Evolutionary conservation across 2,797 vertebrate genomes (phyloP).

Genomic region (Lindbergichthys nudifrons): DNA sequence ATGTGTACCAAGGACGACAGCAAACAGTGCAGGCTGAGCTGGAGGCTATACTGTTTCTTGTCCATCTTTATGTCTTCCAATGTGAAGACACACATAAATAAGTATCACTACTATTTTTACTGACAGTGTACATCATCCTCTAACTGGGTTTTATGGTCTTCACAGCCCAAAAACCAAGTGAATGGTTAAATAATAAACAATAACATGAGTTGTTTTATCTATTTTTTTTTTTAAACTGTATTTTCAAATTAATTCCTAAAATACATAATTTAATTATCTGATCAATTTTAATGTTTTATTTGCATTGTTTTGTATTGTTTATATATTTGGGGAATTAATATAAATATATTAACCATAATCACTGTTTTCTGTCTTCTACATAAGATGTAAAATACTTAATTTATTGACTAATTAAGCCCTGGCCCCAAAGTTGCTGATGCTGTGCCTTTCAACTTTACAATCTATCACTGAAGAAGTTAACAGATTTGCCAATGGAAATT

Average conservation of each 20-base stretch:
- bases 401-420: too few relatives aligned
- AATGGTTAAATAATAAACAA: constrained; percentile 1
- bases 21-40: constrained; percentile 31
- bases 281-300: background rate
- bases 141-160: background rate
- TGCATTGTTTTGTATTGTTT: background rate
- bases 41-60: background rate
- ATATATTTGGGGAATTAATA: background rate
- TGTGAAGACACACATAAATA: background rate
- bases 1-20: constrained; percentile 60
- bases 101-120: background rate
- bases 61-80: background rate
- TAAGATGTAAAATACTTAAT: background rate
- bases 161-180: background rate
- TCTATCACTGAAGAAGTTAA: background rate
- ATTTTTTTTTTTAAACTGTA: background rate
- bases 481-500: background rate
- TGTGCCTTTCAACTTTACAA: too few relatives aligned
- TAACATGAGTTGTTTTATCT: background rate
- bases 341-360: background rate
- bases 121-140: background rate
- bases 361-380: background rate
- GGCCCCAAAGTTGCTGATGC: too few relatives aligned
- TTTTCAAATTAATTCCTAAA: background rate
- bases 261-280: background rate